Evolutionary conservation across 2,113 vertebrate species (phyloP).

Genomic region (Bos javanicus): DNA sequence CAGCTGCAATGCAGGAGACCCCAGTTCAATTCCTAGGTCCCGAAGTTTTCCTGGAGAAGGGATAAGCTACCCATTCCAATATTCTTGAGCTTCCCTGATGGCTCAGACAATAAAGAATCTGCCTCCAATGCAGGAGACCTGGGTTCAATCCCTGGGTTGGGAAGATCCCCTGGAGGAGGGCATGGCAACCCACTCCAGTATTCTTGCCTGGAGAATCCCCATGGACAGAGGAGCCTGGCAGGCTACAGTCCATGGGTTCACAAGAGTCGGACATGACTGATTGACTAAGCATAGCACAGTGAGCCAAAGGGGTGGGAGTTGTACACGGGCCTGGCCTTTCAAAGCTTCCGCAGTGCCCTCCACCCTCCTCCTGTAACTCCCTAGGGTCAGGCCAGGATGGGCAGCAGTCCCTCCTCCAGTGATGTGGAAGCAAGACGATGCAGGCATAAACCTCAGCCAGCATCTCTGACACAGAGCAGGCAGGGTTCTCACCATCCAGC

Average conservation of each 20-base stretch:
- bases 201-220: background rate
- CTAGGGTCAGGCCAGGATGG: background rate
- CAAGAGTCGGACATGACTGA: background rate
- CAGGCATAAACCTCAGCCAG: background rate
- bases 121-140: background rate
- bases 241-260: background rate
- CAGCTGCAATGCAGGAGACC: background rate
- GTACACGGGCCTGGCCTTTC: background rate
- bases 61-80: background rate
- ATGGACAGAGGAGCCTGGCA: background rate
- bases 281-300: background rate
- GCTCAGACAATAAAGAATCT: background rate
- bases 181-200: background rate
- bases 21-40: background rate
- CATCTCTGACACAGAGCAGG: background rate
- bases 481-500: background rate
- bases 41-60: background rate
- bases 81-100: background rate
- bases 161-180: background rate
- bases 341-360: background rate
- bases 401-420: background rate
- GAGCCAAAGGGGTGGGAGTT: background rate
- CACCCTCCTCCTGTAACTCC: background rate
- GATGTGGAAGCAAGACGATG: background rate
- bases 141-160: background rate